Percentiles rank a stretch among this genome's conserved stretches.
Evolutionary conservation across 1,140 invertebrate species (phyloP).

Genomic region (Trichogramma pretiosum): DNA sequence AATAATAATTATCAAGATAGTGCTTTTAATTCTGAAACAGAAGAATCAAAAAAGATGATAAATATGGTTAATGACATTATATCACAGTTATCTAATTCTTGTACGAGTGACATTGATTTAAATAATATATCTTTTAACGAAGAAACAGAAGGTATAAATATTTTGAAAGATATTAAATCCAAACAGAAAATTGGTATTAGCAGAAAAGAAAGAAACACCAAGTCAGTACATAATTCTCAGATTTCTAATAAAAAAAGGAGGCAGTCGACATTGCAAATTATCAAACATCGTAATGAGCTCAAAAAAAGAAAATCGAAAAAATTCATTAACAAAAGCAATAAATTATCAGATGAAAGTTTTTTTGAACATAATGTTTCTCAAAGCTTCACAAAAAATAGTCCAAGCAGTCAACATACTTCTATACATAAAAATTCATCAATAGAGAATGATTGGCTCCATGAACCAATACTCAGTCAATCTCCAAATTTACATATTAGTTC

Average conservation of each 20-base stretch:
- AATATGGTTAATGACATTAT: conserved; percentile 29
- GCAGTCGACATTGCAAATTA: conserved; percentile 5
- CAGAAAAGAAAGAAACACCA: no score
- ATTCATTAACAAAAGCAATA: neutral
- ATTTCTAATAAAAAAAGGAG: neutral
- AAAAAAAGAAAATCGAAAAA: conserved; percentile 9
- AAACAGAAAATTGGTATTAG: no score
- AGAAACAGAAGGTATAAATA: conserved; percentile 2
- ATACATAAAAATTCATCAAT: no score
- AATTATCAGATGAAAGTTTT: neutral
- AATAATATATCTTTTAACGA: no score
- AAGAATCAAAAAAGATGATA: conserved; percentile 22
- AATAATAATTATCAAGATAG: conserved; percentile 1
- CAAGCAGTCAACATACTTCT: neutral
- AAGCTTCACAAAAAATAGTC: conserved; percentile 2
- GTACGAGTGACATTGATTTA: conserved; percentile 17
- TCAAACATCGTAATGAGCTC: conserved; percentile 8
- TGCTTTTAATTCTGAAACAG: conserved; percentile 18
- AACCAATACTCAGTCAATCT: conserved; percentile 18
- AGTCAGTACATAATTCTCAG: no score
- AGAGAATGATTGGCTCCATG: conserved; percentile 2
- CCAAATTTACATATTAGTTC: conserved; percentile 16
- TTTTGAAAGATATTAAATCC: neutral
- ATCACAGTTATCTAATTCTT: conserved; percentile 25
- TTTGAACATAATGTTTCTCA: neutral